Conservation (phyloP, 2,888 invertebrate genomes). For the Phalera bucephala region DNA sequence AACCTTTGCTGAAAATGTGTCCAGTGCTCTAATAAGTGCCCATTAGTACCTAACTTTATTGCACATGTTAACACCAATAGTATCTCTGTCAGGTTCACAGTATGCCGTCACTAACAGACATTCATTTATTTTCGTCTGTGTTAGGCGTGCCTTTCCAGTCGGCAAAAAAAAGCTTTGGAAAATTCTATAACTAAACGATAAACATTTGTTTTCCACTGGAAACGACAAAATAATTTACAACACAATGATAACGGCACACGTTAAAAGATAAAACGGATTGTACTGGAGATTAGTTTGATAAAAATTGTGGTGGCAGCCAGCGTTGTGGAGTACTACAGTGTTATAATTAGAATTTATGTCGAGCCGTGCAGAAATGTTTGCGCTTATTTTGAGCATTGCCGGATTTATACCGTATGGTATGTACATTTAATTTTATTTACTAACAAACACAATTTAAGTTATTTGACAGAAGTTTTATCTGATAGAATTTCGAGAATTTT, state of each 20-base stretch:
- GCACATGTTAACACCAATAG: constrained; percentile 7
- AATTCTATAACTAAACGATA: constrained; percentile 26
- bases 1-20: too few species aligned
- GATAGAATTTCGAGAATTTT: too few species aligned
- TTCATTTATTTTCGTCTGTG: constrained; percentile 48
- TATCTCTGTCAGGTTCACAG: constrained; percentile 25
- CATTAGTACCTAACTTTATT: constrained; percentile 16
- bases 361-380: constrained; percentile 44
- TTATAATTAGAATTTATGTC: constrained; percentile 31
- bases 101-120: constrained; percentile 21
- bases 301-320: constrained; percentile 40
- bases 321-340: constrained; percentile 36
- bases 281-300: constrained; percentile 63
- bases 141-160: constrained; percentile 14
- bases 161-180: constrained; percentile 15
- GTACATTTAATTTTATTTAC: constrained; percentile 17
- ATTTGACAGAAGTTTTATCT: too few species aligned
- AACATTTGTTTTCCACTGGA: constrained; percentile 46
- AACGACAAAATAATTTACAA: constrained; percentile 65
- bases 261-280: constrained; percentile 57
- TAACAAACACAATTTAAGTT: too few species aligned
- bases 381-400: constrained; percentile 46
- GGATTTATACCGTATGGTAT: constrained; percentile 60
- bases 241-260: constrained; percentile 55
- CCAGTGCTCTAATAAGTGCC: too few species aligned